Percentiles rank a stretch among this genome's conserved stretches.
These are phyloP conservation scores for Corydoras sp. DNA, from an alignment of 2,113 vertebrate genomes.

Conservation along the genomic window DNA sequence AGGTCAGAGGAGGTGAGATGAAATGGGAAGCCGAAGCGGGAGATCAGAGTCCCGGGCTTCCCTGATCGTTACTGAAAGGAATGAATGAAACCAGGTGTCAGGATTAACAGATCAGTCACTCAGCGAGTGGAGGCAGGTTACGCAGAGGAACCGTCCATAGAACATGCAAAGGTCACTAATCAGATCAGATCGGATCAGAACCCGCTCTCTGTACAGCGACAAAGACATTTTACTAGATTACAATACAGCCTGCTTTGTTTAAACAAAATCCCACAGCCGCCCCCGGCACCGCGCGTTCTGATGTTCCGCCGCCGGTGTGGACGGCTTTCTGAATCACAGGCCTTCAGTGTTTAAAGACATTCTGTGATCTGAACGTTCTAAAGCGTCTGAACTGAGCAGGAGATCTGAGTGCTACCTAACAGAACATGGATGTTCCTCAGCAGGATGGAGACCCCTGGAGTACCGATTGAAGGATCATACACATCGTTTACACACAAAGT, in stretches of 20 bases:
- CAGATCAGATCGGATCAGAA: slow-evolving; percentile 47
- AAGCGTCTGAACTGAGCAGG: too few relatives aligned
- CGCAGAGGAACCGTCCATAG: slow-evolving; percentile 2
- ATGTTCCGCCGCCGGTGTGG: slow-evolving; percentile 6
- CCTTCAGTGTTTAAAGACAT: too few relatives aligned
- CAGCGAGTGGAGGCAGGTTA: slow-evolving; percentile 45
- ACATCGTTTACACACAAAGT: too few relatives aligned
- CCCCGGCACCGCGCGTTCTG: slow-evolving; percentile 30
- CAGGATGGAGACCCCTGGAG: too few relatives aligned
- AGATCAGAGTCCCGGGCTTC: slow-evolving; percentile 38
- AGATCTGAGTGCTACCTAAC: too few relatives aligned
- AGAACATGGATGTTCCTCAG: too few relatives aligned
- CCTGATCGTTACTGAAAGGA: slow-evolving; percentile 63
- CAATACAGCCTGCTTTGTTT: slow-evolving; percentile 21
- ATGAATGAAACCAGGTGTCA: slow-evolving; percentile 50
- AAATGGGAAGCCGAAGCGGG: slow-evolving; percentile 43
- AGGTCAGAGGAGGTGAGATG: slow-evolving; percentile 10
- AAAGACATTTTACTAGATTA: slow-evolving; percentile 55
- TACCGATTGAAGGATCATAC: too few relatives aligned
- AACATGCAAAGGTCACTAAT: slow-evolving; percentile 54
- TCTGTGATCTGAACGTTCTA: too few relatives aligned
- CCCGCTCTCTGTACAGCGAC: slow-evolving; percentile 44
- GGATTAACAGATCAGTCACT: slow-evolving; percentile 30
- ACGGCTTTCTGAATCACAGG: background rate
- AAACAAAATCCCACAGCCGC: slow-evolving; percentile 40